These are phyloP conservation scores for Plebejus melissa DNA, from an alignment of 2,888 invertebrate genomes.

Conservation along the genomic window DNA sequence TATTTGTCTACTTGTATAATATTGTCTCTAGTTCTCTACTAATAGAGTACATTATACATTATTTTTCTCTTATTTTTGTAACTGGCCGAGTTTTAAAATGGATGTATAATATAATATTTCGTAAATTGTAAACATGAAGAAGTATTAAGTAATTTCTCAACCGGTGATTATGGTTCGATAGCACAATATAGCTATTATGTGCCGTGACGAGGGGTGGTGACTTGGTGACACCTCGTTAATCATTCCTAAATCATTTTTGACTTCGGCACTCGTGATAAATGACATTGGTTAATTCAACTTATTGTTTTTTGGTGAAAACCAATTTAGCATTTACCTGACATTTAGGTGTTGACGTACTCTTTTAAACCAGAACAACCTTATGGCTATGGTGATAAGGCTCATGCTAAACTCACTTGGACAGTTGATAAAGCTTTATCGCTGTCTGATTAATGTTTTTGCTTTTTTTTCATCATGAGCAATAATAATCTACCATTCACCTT, in stretches of 20 bases:
- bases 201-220: slow-evolving; percentile 63
- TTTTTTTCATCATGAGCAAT: neutral
- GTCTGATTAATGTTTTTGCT: neutral
- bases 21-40: no score
- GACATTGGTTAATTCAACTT: slow-evolving; percentile 56
- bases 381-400: neutral
- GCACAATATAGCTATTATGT: slow-evolving; percentile 72
- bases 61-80: neutral
- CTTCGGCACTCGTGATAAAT: slow-evolving; percentile 63
- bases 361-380: neutral
- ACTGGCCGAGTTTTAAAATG: neutral
- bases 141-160: neutral
- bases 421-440: neutral
- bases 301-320: slow-evolving; percentile 27
- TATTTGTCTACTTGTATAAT: no score
- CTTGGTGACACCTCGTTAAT: slow-evolving; percentile 65
- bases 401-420: neutral
- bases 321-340: slow-evolving; percentile 18
- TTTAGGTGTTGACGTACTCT: slow-evolving; percentile 3
- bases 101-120: neutral
- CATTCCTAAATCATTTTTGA: slow-evolving; percentile 70
- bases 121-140: neutral
- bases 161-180: slow-evolving; percentile 38
- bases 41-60: no score
- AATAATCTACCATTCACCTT: neutral